Evolutionary conservation across 2,797 vertebrate genomes (phyloP), one percentile per base, ranked within the genome.

Genomic region (Danio tinwini): DNA sequence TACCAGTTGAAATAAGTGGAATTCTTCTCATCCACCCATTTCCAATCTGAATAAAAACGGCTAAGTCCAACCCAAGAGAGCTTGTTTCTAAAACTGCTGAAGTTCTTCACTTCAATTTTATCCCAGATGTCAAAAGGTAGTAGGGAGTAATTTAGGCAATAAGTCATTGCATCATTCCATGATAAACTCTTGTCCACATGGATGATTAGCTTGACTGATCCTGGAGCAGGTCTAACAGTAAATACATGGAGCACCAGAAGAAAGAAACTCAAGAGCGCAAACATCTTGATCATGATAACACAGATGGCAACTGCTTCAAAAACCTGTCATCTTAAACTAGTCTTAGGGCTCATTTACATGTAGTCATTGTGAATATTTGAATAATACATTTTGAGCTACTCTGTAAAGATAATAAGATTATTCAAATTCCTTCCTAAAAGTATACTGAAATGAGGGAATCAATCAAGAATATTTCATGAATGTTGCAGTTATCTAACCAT

Each of bases 1-100:
- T 39, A 68, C 75, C 75, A 77, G 53, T 77, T 77, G 1, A 68
- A 68, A 77, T 40, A 59, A 49, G 0, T 10, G 8, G 64, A 17
- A 19, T 0, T 4, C 0, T 16, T 59, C 4, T 0, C 5, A 77
- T 69, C 64, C 16, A 40, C 44, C 64, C 75, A 77, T 7, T 5
- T 40, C 64, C 75, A 77, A 5, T 1, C 3, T 19, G 7, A 0
- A 14, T 1, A 1, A 8, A 0, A 5, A 2, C 6, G 47, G 4
- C 0, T 0, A 17, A 69, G 10, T 59, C 75, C 64, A 8, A 69
- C 10, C 53, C 75, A 69, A 19, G 75, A 69, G 21, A 77, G 75
- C 44, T 50, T 53, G 13, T 8, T 59, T 44, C n/a, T 55, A 69
- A 53, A 44, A 16, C 53, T 44, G 1, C 4, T 19, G 16, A 78